These are phyloP conservation scores for Geotrypetes seraphini DNA, from an alignment of 2,797 vertebrate species.

Conservation along the genomic window DNA sequence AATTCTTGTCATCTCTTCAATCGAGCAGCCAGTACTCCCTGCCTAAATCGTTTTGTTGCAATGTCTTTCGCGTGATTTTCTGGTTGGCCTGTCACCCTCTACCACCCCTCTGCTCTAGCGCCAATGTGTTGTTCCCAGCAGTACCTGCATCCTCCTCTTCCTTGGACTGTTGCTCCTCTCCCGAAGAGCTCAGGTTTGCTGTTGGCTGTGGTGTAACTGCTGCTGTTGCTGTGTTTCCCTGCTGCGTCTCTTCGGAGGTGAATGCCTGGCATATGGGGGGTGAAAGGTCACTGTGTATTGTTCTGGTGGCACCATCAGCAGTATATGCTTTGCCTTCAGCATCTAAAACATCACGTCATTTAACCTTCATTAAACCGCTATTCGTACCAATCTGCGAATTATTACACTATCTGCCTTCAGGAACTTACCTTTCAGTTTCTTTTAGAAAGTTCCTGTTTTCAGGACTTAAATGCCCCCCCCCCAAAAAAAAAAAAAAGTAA, in stretches of 20 bases:
- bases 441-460: too few relatives aligned
- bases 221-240: conserved; percentile 18
- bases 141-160: conserved; percentile 52
- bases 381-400: neutral
- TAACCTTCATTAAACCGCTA: neutral
- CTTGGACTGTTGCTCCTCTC: conserved; percentile 32
- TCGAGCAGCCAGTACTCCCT: too few relatives aligned
- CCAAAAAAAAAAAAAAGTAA: neutral
- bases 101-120: too few relatives aligned
- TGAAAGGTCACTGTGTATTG: conserved; percentile 27
- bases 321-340: conserved; percentile 38
- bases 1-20: too few relatives aligned
- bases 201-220: too few relatives aligned
- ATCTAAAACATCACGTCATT: conserved; percentile 38
- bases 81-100: too few relatives aligned
- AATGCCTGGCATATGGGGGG: conserved; percentile 33
- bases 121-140: too few relatives aligned
- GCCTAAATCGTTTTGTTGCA: too few relatives aligned
- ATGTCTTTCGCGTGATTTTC: too few relatives aligned
- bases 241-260: conserved; percentile 30
- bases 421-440: too few relatives aligned
- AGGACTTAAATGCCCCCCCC: neutral
- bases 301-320: conserved; percentile 23
- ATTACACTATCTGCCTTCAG: too few relatives aligned
- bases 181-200: conserved; percentile 13